Evolutionary conservation across 2,113 vertebrate species (phyloP), one percentile per base, ranked within the genome.

Genomic region (Pedionomus torquatus): DNA sequence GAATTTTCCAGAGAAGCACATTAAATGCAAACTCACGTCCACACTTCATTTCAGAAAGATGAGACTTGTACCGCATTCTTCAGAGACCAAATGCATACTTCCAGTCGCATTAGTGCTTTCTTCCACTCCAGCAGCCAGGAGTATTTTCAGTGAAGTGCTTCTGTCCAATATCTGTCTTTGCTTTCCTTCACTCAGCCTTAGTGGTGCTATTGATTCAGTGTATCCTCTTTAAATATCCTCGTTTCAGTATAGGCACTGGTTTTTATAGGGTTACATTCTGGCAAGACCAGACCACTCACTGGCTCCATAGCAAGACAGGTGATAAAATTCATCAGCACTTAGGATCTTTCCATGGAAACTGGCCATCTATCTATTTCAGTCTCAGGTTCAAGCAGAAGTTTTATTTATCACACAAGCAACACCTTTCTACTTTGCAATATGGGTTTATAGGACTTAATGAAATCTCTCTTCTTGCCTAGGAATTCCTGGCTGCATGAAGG

Each of bases 61-160:
- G 44, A 0, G 58, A 16, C 58, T 86, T 16, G 0, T 52, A 65
- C 37, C 4, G 0, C 46, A 13, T 61, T 55, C 49, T 83, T 83
- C 46, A 85, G 64, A 75, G 39, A 51, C 25, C 82, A 89, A 51
- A 78, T 55, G 46, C 26, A 17, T 15, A 51, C 31, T 64, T 33
- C 41, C 18, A 44, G 58, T 66, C 92, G 87, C 6, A 0, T 80
- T 51, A 83, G 76, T 2, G 35, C 93, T 84, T 68, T 1, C 4
- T 80, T 81, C 94, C 77, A 89, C 86, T 82, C 3, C 0, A 93
- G 83, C 49, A 69, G 65, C 52, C 57, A 61, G 70, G 24, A 87
- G 37, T 16, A 69, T 46, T 88, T 89, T 82, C 74, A 93, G 70
- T 74, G 58, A 93, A 93, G 79, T 94, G 87, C 52, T 96, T 95